A percentile compares a stretch with the other conserved stretches of the same genome.
Evolutionary conservation across 2,888 invertebrate genomes (phyloP).

Genomic region (Perithous albicinctus): DNA sequence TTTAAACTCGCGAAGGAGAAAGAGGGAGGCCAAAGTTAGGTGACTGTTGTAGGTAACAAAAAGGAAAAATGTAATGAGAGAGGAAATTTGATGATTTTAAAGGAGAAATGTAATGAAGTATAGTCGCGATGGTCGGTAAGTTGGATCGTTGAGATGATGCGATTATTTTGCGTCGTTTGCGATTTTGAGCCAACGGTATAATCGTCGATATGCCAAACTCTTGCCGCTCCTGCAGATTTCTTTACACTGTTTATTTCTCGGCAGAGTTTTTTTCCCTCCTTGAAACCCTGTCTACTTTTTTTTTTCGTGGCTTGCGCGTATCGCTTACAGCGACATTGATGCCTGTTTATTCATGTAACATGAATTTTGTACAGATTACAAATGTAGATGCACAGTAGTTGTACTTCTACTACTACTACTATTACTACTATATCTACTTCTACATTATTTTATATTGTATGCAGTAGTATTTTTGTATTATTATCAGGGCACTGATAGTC

Average conservation of each 20-base stretch:
- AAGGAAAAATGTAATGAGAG: slow-evolving; percentile 32
- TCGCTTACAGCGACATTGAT: slow-evolving; percentile 3
- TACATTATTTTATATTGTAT: slow-evolving; percentile 36
- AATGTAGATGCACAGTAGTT: slow-evolving; percentile 40
- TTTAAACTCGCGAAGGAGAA: slow-evolving; percentile 51
- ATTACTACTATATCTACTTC: not conserved
- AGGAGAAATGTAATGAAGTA: slow-evolving; percentile 13
- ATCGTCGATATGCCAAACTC: slow-evolving; percentile 58
- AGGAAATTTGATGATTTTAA: not conserved
- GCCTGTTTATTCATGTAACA: slow-evolving; percentile 46
- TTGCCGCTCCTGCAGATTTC: slow-evolving; percentile 49
- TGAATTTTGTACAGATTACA: slow-evolving; percentile 74
- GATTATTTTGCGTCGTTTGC: not conserved
- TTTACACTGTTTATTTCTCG: not conserved
- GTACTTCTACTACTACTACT: not conserved
- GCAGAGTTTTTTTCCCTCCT: slow-evolving; percentile 5
- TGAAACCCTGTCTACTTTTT: not conserved
- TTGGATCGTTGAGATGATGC: not conserved
- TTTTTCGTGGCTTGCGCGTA: slow-evolving; percentile 3
- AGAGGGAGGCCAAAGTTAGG: slow-evolving; percentile 64
- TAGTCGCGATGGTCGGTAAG: not conserved
- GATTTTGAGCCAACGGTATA: not conserved
- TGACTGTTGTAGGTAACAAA: slow-evolving; percentile 45
- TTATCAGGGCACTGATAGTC: slow-evolving; percentile 25
- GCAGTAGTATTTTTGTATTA: slow-evolving; percentile 34